Evolutionary conservation across 2,888 invertebrate genomes (phyloP), one percentile per base, ranked within the genome.

Genomic region (Caenorhabditis sp.): DNA sequence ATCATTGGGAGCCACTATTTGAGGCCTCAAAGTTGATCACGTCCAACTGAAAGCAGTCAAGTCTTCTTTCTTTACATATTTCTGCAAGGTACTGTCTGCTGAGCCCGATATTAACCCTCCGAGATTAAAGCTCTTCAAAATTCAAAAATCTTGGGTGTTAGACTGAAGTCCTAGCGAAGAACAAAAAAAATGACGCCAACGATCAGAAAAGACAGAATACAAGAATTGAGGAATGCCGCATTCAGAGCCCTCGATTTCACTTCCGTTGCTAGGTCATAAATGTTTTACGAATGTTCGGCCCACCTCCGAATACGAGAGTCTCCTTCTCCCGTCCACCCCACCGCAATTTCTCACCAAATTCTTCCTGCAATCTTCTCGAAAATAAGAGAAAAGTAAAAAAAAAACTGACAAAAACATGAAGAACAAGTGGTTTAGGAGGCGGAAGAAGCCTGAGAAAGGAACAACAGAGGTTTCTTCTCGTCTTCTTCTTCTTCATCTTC

Each of bases 261-360:
- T 47, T 66, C 22, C 49, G 66, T 66, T 66, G 66, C 66, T 66
- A 66, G 19, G 64, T n/a, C 47, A 35, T 49, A 8, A 66, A 66
- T 6, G 5, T 51, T 66, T 66, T 49, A 66, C 51, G 66, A 66
- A 10, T 66, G 49, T 51, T 66, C 31, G 3, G 2, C 22, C 31
- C 22, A 26, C 35, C 51, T 51, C 10, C n/a, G 28, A 31, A 31
- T n/a, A 51, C 24, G 54, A 49, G 6, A 64, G 16, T 26, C 26
- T 22, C 35, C 49, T 10, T 28, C 6, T 56, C 19, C 2, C 31
- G 2, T 31, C 5, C 19, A 2, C 58, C 19, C 38, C 12, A 38
- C 38, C 38, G 12, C 38, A 19, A 19, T 22, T 31, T 24, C 7
- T 31, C 31, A 47, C 10, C 26, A 28, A 16, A 49, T 22, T 49